Base-by-base conservation (phyloP, 2,888 invertebrate genomes). In the Cataglyphis albicans region DNA sequence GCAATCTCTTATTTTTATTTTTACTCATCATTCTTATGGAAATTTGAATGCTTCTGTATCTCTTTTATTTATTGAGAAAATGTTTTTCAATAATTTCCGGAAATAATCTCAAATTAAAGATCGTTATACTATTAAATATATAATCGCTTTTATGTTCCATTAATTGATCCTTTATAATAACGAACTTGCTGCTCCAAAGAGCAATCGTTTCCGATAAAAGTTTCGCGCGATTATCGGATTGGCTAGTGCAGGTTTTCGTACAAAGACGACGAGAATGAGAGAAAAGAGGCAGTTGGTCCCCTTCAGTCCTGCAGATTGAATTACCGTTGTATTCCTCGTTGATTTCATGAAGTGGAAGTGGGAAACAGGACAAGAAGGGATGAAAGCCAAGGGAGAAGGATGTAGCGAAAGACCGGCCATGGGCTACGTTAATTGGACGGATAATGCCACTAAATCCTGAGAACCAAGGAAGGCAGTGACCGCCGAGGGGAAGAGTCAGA, bases 361-460 rank as follows among this genome's bases (percentile, higher is more conserved):
- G 38, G 48, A 57, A 52, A 63, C 18, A 61, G 81, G 63, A 59
- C 74, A 59, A 57, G 29, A 15, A 41, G 61, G 38, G 68, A 25
- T 29, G 21, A 12, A 61, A 44, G 55, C 52, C 29, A 48, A n/a
- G 35, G 44, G 38, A 18, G 74, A 82, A 82, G 44, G 59, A 38
- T 63, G 75, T 59, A 64, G 75, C 55, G 68, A 86, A 72, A 61
- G 82, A 44, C 52, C 63, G 63, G 15, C 41, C 25, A 64, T 86
- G 57, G 86, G 84, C 84, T 67, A 83, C 91, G 92, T 91, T 92
- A 92, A 92, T 92, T 92, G 92, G 89, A 91, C 90, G 91, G 89
- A 91, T 90, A 91, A 92, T 91, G 89, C 91, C 87, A 89, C 89
- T 89, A 91, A 92, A 92, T 91, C 92, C 90, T 65, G 86, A 84